Evolutionary conservation across 2,113 vertebrate species (phyloP).

Genomic region (Xenopus tropicalis): UCB_Xtro_10.0 CM004445.2:150746501-150747000

Average conservation of each 20-base stretch:
- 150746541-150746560: no score
- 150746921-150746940: not conserved
- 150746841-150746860: constrained; percentile 50
- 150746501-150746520: no score
- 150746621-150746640: constrained; percentile 54
- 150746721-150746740: constrained; percentile 52
- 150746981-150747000: constrained; percentile 51
- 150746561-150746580: no score
- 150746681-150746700: constrained; percentile 54
- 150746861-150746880: constrained; percentile 51
- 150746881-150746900: constrained; percentile 47
- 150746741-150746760: constrained; percentile 54
- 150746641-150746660: constrained; percentile 54
- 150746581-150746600: no score
- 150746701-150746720: constrained; percentile 45
- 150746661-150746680: constrained; percentile 54
- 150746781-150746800: constrained; percentile 54
- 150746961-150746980: constrained; percentile 54
- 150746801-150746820: constrained; percentile 46
- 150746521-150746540: no score
- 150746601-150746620: constrained; percentile 49
- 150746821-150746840: constrained; percentile 43
- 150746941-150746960: constrained; percentile 47
- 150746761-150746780: constrained; percentile 50
- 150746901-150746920: no score